Base-by-base conservation (phyloP, 2,113 vertebrate species). In the Phocoena phocoena region DNA sequence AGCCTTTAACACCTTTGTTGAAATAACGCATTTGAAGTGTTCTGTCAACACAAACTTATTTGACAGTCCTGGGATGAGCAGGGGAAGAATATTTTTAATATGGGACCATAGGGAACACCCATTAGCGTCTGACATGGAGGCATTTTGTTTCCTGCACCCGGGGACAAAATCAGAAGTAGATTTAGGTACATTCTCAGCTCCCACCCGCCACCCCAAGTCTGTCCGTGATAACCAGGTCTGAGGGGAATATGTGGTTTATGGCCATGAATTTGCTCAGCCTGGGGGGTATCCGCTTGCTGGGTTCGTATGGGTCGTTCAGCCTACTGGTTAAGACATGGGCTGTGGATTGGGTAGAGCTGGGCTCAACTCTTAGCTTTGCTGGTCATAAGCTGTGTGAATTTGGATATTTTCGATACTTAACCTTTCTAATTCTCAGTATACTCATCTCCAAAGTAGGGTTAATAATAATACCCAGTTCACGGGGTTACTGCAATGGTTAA, bases 11-110 rank as follows among this genome's bases (percentile, higher is more conserved):
- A 62, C 65, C 63, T 88, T 47, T 65, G 89, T 86, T 82, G 67
- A 92, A 91, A 93, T 70, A 76, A 38, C 36, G 47, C 65, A 33
- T 38, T 41, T 20, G 41, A 84, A 80, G 50, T 83, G 58, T 88
- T 92, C 80, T 31, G 33, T 86, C 70, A 86, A 82, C 77, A 90
- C 21, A 44, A 23, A 63, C 82, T 95, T 95, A 73, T 86, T 93
- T 96, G 95, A 63, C 82, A 92, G 80, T 62, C 58, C 26, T 38
- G 12, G 67, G 80, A 65, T 2, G 25, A 74, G 7, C 28, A 18
- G 41, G 31, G 41, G 31, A 50, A 73, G 95, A 33, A 6, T 65
- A 55, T 53, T 53, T 77, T 50, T 77, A 53, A n/a, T 8, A 1
- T n/a, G 74, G 17, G 38, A 38, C 53, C 67, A 20, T 0, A 25